phyloP scores from a whole-genome alignment of 2,888 invertebrate species.

The Apotomis capreana region DNA sequence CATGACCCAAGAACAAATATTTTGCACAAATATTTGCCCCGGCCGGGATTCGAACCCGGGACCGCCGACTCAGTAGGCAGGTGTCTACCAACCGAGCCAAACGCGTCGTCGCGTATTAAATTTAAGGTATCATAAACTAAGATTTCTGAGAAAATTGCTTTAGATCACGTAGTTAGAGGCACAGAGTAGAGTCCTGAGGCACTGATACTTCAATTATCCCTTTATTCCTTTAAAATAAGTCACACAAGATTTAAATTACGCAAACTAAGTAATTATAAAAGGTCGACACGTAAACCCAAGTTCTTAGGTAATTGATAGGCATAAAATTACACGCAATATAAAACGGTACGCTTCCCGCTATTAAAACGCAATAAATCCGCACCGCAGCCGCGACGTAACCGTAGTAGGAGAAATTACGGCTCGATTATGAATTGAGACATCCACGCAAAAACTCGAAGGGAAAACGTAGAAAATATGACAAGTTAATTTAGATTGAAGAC shows the following conservation, averaged over 20 bases:
- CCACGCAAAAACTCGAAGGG: conserved; percentile 60
- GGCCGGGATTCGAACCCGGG: too few relatives aligned
- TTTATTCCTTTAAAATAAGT: background rate
- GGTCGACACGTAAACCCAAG: conserved; percentile 20
- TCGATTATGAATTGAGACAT: conserved; percentile 61
- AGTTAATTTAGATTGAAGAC: conserved; percentile 74
- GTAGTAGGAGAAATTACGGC: conserved; percentile 59
- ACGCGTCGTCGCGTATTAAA: too few relatives aligned
- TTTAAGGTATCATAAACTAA: too few relatives aligned
- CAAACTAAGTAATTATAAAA: conserved; percentile 19
- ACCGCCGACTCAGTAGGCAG: too few relatives aligned
- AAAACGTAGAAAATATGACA: conserved; percentile 74
- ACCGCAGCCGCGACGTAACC: conserved; percentile 53
- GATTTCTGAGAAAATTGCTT: background rate
- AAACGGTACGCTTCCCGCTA: conserved; percentile 65
- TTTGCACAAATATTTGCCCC: too few relatives aligned
- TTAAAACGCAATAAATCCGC: conserved; percentile 68
- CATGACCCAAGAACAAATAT: too few relatives aligned
- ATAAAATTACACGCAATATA: conserved; percentile 58
- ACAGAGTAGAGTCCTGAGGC: background rate
- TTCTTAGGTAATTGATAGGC: conserved; percentile 53
- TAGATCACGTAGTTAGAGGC: background rate
- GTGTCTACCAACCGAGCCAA: too few relatives aligned
- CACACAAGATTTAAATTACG: background rate
- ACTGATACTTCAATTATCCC: background rate